These are phyloP conservation scores for Tachycineta bicolor DNA, from an alignment of 2,113 vertebrate genomes.

Conservation along the genomic window DNA sequence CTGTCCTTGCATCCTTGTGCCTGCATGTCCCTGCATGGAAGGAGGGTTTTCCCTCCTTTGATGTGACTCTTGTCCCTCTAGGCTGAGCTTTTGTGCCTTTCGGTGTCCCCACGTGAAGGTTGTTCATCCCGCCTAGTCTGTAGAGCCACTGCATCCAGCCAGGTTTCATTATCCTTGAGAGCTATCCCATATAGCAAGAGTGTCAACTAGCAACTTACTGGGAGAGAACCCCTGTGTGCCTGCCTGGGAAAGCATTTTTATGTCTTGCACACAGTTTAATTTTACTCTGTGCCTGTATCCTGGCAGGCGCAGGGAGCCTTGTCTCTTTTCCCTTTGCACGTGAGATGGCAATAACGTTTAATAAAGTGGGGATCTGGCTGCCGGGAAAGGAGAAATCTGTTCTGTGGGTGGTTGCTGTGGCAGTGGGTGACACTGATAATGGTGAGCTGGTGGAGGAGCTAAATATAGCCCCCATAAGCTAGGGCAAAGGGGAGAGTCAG, in stretches of 20 bases:
- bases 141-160: not conserved
- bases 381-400: not conserved
- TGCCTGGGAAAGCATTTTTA: not conserved
- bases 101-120: not conserved
- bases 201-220: not conserved
- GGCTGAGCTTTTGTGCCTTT: not conserved
- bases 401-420: not conserved
- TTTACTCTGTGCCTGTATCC: not conserved
- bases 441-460: not conserved
- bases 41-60: not conserved
- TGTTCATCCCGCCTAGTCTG: fast-evolving
- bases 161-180: not conserved
- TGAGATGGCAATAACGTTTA: not conserved
- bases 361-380: not conserved
- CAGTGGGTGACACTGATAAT: not conserved
- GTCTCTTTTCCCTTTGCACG: not conserved
- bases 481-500: not conserved
- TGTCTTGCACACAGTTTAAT: not conserved
- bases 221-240: not conserved
- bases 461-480: not conserved
- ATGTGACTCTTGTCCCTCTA: not conserved
- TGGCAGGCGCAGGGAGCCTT: not conserved
- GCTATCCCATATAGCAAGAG: not conserved
- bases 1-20: not conserved
- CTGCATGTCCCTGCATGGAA: fast-evolving